Evolutionary conservation across 2,888 invertebrate genomes (phyloP).

Genomic region (Hipparchia semele): DNA sequence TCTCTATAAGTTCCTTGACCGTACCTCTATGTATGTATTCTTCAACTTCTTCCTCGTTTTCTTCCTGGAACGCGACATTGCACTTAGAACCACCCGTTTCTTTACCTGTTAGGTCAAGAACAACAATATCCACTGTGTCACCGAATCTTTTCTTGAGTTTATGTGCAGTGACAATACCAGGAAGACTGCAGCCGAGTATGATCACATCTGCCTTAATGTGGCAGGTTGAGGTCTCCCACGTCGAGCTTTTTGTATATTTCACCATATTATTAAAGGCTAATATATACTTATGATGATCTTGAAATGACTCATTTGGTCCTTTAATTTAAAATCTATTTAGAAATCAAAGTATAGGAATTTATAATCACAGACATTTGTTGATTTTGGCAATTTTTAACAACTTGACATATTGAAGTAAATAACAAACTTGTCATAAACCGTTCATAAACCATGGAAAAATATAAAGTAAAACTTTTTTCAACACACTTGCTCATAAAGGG

Average conservation of each 20-base stretch:
- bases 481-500: too few species aligned
- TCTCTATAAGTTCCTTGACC: slow-evolving; percentile 49
- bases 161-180: slow-evolving; percentile 73
- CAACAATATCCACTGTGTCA: slow-evolving; percentile 67
- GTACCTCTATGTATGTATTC: slow-evolving; percentile 39
- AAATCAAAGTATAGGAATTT: too few species aligned
- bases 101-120: slow-evolving; percentile 58
- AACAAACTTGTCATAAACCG: too few species aligned
- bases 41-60: slow-evolving; percentile 38
- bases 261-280: not conserved
- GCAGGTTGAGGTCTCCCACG: slow-evolving; percentile 12
- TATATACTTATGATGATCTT: not conserved
- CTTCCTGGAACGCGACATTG: slow-evolving; percentile 60
- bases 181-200: slow-evolving; percentile 71
- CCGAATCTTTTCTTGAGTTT: slow-evolving; percentile 72
- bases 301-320: not conserved
- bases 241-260: not conserved
- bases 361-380: too few species aligned
- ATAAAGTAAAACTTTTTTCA: too few species aligned
- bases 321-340: too few species aligned
- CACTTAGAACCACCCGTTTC: slow-evolving; percentile 48
- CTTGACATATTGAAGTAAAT: too few species aligned
- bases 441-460: too few species aligned
- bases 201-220: slow-evolving; percentile 69
- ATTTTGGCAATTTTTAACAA: too few species aligned